Evolutionary conservation across 2,888 invertebrate genomes (phyloP), one percentile per base, ranked within the genome.

Genomic region (Griposia aprilina): DNA sequence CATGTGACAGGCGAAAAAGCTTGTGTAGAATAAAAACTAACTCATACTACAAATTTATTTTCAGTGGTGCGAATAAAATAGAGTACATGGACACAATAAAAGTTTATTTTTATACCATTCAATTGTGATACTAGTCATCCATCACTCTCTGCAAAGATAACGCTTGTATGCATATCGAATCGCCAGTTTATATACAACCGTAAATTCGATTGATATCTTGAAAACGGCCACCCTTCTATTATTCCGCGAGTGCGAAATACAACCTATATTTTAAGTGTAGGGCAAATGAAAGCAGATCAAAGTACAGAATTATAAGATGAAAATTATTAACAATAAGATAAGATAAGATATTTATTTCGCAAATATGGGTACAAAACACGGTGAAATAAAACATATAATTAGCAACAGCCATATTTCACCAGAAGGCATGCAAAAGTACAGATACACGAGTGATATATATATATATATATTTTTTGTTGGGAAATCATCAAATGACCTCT

Each of bases 21-120:
- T 50, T 50, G 17, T 30, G 17, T 60, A n/a, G 8, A 62, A 52
- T n/a, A 52, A 63, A 62, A 30, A 36, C n/a, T 5, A 8, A 48
- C 26, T 8, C 36, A 1, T 17, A 10, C 13, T 26, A 36, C 1
- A 48, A 23, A 8, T n/a, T n/a, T n/a, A n/a, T 76, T 36, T 36
- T 48, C 11, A 36, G n/a, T 7, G 5, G 23, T 23, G 23, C n/a
- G 11, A 50, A 50, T 20, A 20, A 76, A 76, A 50, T 23, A 26
- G 2, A 67, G 15, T 45, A 50, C 17, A 36, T 30, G 26, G 2
- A 20, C 20, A 59, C 13, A 70, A 30, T 11, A 65, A 50, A 72
- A 66, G 36, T 78, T 26, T 81, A 69, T 85, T 65, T 68, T 73
- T 57, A 59, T 81, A 41, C 48, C 30, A 82, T 76, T 73, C 65